A percentile compares a stretch with the other conserved stretches of the same genome.
Conservation (phyloP, 1,140 invertebrate species). For the Frieseomelitta varia region DNA sequence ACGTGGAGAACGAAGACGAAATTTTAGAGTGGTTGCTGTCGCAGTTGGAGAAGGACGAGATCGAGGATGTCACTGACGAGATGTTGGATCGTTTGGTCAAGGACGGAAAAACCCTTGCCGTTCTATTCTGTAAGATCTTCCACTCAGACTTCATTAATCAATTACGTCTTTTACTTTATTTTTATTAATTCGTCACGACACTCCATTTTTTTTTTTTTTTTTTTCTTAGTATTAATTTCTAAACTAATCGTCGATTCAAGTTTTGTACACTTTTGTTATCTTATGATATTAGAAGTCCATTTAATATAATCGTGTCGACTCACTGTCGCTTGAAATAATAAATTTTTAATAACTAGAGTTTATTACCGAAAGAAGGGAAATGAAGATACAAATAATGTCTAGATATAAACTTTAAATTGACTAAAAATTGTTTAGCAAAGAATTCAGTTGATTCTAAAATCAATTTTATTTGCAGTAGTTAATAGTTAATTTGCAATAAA, state of each 20-base stretch:
- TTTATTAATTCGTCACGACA: no score
- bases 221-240: no score
- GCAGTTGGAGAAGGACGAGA: constrained; percentile 95
- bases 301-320: no score
- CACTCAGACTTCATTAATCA: neutral
- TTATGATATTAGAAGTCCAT: no score
- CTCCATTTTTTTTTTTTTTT: no score
- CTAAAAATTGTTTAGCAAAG: neutral
- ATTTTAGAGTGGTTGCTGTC: constrained; percentile 94
- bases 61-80: constrained; percentile 96
- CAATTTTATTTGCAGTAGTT: neutral
- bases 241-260: no score
- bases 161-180: no score
- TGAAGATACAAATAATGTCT: neutral
- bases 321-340: no score
- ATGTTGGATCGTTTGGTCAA: constrained; percentile 95
- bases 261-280: no score
- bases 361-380: neutral
- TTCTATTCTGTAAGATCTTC: constrained; percentile 93
- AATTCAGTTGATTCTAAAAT: neutral
- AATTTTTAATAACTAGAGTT: no score
- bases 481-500: neutral
- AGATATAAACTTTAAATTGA: neutral
- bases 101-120: constrained; percentile 93
- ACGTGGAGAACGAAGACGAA: constrained; percentile 95